These are phyloP conservation scores for Lepidochitona cinerea DNA, from an alignment of 2,888 invertebrate species.

Conservation along the genomic window DNA sequence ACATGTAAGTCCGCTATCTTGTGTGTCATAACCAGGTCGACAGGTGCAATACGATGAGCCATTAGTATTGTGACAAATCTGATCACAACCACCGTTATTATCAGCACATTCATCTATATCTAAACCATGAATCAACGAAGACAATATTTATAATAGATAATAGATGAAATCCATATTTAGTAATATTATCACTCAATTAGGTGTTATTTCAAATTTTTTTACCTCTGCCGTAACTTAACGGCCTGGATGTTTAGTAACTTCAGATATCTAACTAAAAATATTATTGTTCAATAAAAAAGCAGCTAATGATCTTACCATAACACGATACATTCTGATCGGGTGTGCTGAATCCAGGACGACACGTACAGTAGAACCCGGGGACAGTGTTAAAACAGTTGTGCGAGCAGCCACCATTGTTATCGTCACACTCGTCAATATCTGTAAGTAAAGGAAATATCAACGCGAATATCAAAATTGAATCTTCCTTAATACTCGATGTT, in stretches of 20 bases:
- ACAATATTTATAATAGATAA: too few relatives aligned
- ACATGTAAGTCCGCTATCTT: not conserved
- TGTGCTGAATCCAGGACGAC: not conserved
- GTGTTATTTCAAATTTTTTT: too few relatives aligned
- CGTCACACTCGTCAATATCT: constrained; percentile 8
- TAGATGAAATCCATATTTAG: too few relatives aligned
- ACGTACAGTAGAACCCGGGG: not conserved
- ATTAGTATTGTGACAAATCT: not conserved
- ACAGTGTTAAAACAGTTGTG: not conserved
- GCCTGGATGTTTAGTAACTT: too few relatives aligned
- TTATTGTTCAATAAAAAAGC: too few relatives aligned
- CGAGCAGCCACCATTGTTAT: constrained; percentile 2
- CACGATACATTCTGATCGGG: not conserved
- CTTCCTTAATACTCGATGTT: too few relatives aligned
- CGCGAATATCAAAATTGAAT: too few relatives aligned
- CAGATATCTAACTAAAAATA: too few relatives aligned
- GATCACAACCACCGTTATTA: not conserved
- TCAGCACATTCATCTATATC: constrained; percentile 1
- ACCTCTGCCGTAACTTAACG: too few relatives aligned
- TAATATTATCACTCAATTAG: too few relatives aligned
- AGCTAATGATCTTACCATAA: not conserved
- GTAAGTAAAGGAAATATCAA: too few relatives aligned
- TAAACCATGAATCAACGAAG: not conserved
- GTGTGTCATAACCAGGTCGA: not conserved
- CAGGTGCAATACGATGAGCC: not conserved